These are phyloP conservation scores for Ectobius pallidus DNA, from an alignment of 2,888 invertebrate genomes.

Conservation along the genomic window DNA sequence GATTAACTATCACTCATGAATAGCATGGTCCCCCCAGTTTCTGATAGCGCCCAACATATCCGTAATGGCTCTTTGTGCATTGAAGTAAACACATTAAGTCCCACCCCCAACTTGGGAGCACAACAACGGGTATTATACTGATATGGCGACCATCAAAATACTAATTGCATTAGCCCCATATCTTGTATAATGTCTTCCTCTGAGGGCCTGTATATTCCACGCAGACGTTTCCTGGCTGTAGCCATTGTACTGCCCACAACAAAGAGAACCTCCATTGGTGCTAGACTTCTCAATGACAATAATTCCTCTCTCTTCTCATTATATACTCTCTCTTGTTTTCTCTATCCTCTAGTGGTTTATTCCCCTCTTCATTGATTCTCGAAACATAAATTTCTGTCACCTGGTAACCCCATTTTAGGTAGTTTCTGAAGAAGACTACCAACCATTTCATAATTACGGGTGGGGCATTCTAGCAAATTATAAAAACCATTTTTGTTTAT, in stretches of 20 bases:
- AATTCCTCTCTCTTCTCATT: too few species aligned
- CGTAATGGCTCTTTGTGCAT: slow-evolving; percentile 5
- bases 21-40: not conserved
- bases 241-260: slow-evolving; percentile 2
- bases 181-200: slow-evolving; percentile 16
- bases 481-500: too few species aligned
- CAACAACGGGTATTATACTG: not conserved
- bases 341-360: too few species aligned
- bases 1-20: slow-evolving; percentile 5
- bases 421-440: too few species aligned
- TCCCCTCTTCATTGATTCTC: too few species aligned
- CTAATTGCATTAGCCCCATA: slow-evolving; percentile 8
- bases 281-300: not conserved
- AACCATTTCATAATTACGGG: too few species aligned
- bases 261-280: slow-evolving; percentile 1
- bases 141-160: slow-evolving; percentile 16
- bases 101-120: slow-evolving; percentile 10
- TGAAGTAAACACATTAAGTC: slow-evolving; percentile 15
- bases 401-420: too few species aligned
- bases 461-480: too few species aligned
- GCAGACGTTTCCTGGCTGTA: slow-evolving; percentile 1
- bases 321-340: not conserved
- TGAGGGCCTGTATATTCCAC: not conserved
- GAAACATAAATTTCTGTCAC: too few species aligned
- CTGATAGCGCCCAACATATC: slow-evolving; percentile 8